Evolutionary conservation across 2,888 invertebrate genomes (phyloP).

Genomic region (Microctonus brassicae): DNA sequence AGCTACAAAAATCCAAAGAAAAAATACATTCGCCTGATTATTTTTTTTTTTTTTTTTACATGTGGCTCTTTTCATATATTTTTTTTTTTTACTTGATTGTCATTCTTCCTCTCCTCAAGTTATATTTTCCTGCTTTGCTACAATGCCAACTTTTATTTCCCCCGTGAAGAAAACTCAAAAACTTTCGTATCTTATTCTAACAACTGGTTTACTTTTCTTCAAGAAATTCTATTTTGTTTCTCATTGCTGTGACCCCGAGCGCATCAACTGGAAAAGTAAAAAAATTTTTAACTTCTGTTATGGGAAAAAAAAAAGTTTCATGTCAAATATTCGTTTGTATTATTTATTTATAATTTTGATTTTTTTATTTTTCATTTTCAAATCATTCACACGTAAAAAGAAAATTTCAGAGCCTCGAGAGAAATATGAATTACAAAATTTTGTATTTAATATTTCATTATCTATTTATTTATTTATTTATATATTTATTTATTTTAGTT

Average conservation of each 20-base stretch:
- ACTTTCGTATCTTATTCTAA: not conserved
- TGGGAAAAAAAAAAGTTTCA: no score
- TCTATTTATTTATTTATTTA: not conserved
- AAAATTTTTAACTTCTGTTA: not conserved
- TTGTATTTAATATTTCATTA: not conserved
- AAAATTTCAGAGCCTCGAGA: not conserved
- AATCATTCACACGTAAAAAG: not conserved
- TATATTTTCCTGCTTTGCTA: not conserved
- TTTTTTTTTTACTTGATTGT: not conserved
- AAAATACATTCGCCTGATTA: no score
- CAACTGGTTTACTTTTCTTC: not conserved
- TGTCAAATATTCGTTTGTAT: no score
- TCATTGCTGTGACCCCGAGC: not conserved
- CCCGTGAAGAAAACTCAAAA: not conserved
- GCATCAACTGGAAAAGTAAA: not conserved
- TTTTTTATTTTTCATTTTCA: not conserved
- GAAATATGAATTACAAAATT: not conserved
- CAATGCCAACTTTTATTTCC: constrained; percentile 3
- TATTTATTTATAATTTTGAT: no score
- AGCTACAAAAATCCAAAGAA: no score
- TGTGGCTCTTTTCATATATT: not conserved
- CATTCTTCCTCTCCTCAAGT: not conserved
- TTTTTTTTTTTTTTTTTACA: no score
- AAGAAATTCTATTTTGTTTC: not conserved
- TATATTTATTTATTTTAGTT: no score